Evolutionary conservation across 2,113 vertebrate species (phyloP).

Genomic region (Redunca redunca): DNA sequence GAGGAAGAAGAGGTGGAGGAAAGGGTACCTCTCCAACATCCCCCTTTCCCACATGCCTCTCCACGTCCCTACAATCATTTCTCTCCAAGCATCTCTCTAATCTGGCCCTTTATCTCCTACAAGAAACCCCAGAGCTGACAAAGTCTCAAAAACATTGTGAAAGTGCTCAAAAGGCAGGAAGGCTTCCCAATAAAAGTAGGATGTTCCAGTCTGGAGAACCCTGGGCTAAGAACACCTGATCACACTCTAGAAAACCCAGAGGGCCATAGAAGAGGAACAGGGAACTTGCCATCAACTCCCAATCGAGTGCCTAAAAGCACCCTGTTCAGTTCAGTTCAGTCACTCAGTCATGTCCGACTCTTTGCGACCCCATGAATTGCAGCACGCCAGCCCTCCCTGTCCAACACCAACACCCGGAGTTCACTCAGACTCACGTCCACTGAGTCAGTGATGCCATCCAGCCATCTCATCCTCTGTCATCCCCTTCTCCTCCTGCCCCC

Average conservation of each 20-base stretch:
- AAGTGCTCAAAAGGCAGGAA: not conserved
- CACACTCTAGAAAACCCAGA: not conserved
- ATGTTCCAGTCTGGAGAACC: not conserved
- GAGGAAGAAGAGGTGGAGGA: not conserved
- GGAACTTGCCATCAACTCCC: accelerated
- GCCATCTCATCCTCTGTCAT: too few relatives aligned
- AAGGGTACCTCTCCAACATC: too few relatives aligned
- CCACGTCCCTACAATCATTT: not conserved
- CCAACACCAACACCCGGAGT: too few relatives aligned
- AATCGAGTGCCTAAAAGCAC: not conserved
- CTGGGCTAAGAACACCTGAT: not conserved
- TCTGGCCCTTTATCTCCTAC: not conserved
- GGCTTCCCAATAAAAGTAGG: not conserved
- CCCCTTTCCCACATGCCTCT: not conserved
- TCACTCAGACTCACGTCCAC: too few relatives aligned
- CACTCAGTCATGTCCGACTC: too few relatives aligned
- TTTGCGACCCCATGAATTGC: too few relatives aligned
- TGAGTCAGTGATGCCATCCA: too few relatives aligned
- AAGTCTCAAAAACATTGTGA: not conserved
- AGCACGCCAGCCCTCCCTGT: too few relatives aligned
- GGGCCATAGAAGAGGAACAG: not conserved
- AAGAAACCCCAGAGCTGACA: not conserved
- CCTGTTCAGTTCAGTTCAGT: not conserved
- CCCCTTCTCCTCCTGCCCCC: too few relatives aligned
- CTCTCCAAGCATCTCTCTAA: not conserved